Evolutionary conservation across 2,888 invertebrate genomes (phyloP).

Genomic region (Rhingia campestris): DNA sequence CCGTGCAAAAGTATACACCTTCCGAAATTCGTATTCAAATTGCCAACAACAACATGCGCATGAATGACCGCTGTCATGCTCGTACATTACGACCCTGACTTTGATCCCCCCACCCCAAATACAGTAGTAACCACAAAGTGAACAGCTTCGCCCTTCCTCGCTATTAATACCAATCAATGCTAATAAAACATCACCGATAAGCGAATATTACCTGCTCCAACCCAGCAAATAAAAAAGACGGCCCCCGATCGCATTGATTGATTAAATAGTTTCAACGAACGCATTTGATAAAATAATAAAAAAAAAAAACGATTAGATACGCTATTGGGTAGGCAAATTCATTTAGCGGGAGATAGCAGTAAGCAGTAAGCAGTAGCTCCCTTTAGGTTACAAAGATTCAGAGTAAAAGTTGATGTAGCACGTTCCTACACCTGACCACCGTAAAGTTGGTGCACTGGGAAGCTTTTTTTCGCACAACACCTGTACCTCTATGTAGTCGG

Average conservation of each 20-base stretch:
- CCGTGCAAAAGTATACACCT: not conserved
- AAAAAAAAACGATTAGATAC: slow-evolving; percentile 45
- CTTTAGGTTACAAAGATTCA: slow-evolving; percentile 28
- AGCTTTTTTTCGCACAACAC: slow-evolving; percentile 42
- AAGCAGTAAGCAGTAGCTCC: slow-evolving; percentile 11
- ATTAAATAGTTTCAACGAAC: slow-evolving; percentile 18
- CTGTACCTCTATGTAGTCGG: slow-evolving; percentile 4
- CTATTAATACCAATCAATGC: not conserved
- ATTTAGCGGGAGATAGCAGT: slow-evolving; percentile 22
- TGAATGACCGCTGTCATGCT: not conserved
- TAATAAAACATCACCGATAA: slow-evolving; percentile 28
- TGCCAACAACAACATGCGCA: not conserved
- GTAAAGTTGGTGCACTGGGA: slow-evolving; percentile 22
- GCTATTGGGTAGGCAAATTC: slow-evolving; percentile 12
- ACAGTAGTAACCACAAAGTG: not conserved
- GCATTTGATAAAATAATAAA: slow-evolving; percentile 24
- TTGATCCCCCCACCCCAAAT: not conserved
- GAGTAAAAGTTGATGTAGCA: slow-evolving; percentile 44
- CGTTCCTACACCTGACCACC: slow-evolving; percentile 32
- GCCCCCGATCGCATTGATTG: slow-evolving; percentile 31
- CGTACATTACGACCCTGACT: not conserved
- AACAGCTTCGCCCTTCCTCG: not conserved
- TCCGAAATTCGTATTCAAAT: not conserved
- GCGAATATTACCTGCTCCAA: slow-evolving; percentile 23
- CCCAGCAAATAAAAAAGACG: slow-evolving; percentile 2